phyloP scores from a whole-genome alignment of 2,888 invertebrate genomes.

The Megastigmus dorsalis region DNA sequence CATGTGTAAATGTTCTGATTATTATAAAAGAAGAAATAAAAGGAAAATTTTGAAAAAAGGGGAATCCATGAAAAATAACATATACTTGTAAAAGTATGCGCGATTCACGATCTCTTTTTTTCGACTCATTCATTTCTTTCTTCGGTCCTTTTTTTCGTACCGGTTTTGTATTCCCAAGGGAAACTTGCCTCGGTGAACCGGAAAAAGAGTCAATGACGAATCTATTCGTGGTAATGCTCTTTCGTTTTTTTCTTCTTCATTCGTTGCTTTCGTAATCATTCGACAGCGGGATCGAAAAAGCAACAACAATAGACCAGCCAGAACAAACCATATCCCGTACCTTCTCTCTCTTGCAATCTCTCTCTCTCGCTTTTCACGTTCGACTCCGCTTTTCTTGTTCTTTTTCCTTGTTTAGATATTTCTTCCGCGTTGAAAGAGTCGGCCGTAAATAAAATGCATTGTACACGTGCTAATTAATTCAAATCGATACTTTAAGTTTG shows the following conservation, averaged over 20 bases:
- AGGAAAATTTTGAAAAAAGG: not conserved
- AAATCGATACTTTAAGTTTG: no score
- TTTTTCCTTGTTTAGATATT: constrained; percentile 13
- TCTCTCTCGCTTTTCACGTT: not conserved
- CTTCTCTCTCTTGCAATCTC: no score
- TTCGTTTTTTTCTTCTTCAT: not conserved
- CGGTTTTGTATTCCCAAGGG: constrained; percentile 5
- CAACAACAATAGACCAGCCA: constrained; percentile 32
- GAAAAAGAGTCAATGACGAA: constrained; percentile 32
- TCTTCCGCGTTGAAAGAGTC: constrained; percentile 8
- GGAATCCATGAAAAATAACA: no score
- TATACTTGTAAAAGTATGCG: no score
- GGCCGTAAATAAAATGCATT: not conserved
- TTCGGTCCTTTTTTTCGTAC: not conserved
- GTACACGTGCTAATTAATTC: no score
- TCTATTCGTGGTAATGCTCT: not conserved
- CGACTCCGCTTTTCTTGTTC: not conserved
- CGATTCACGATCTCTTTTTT: not conserved
- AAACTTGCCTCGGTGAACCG: constrained; percentile 5
- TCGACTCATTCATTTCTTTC: not conserved
- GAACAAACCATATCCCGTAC: no score
- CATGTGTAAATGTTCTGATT: no score
- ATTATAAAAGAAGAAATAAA: not conserved
- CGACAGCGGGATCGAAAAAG: not conserved
- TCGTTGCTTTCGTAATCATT: constrained; percentile 20